Base-by-base conservation (phyloP, 2,797 vertebrate species). In the Acropternis orthonyx region DNA sequence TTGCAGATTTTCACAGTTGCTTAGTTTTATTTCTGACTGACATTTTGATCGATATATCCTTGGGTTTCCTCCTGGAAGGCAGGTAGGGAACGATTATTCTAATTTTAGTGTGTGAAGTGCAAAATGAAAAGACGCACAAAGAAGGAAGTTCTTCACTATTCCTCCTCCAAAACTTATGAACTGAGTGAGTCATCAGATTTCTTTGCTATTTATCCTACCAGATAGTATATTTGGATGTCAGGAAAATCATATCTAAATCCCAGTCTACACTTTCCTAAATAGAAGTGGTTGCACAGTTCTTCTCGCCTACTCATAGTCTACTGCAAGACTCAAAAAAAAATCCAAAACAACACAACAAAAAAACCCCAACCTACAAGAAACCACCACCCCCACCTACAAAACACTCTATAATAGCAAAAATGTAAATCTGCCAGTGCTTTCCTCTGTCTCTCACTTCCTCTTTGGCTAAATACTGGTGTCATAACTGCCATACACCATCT, bases 101-200 rank as follows among this genome's bases (percentile, higher is more conserved):
- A 52, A 92, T 62, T 56, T 83, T 69, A 88, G 48, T 28, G 14
- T 51, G 34, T 54, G 55, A 92, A 91, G 36, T 72, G 24, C 36
- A 88, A 61, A 80, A 78, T 27, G 5, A 95, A 94, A 79, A 95
- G 32, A 32, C 54, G 92, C 36, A 88, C n/a, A 93, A 93, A 89
- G 37, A 80, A 76, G 69, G 34, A 54, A 32, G 14, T 69, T 63
- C 23, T 90, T 80, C 34, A 44, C 28, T 34, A 44, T 91, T 84
- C 52, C 36, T 92, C 54, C 34, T 66, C 59, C 92, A 44, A 73
- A 86, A 74, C 34, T 76, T 74, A 62, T 3, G 30, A 91, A 80
- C 72, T 27, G 61, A 30, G 32, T 63, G 43, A 62, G 21, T 93
- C 43, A 83, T 58, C 28, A 77, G 28, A 56, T 81, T 91, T 69